Evolutionary conservation across 2,113 vertebrate species (phyloP), one percentile per base, ranked within the genome.

Genomic region (Ophiodon elongatus): DNA sequence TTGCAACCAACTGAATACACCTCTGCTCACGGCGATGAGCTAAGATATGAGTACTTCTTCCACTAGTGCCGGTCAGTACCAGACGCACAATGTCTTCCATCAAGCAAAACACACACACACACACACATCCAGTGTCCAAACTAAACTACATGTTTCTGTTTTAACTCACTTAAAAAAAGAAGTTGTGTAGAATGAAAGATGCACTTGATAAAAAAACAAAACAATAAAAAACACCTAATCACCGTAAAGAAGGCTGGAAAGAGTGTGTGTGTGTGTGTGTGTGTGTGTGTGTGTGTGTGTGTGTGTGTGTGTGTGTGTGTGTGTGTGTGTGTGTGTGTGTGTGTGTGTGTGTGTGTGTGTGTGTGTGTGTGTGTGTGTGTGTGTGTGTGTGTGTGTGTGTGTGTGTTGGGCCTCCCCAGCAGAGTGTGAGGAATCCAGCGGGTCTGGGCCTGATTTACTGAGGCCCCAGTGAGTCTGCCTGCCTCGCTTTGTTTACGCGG

Each of bases 401-500:
- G 35, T 23, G 35, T 6, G 62, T 11, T 0, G 14, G 37, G 25
- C 33, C 45, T 29, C n/a, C n/a, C 13, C 56, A 15, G 56, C 25
- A 65, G 74, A 31, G 74, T 76, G n/a, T 65, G 67, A 47, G 77
- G 67, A 35, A 50, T 71, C 76, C 45, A 35, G 59, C 13, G 39
- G 50, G 85, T 74, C 90, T 88, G 87, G 83, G 73, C 73, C 83
- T 92, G 83, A 91, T 89, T 88, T 86, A 85, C 86, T 72, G 68
- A 79, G 93, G 94, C 91, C 93, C 92, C 94, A 90, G 90, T 4
- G 83, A 78, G 91, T 92, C 93, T 93, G 92, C 75, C 87, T 75
- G 57, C 76, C 59, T 10, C 14, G 59, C 93, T 94, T 90, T 93
- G 86, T 90, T 95, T 88, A 87, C 82, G 79, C 21, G 50, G 65